phyloP scores from a whole-genome alignment of 2,113 vertebrate species.

The Cynopterus brachyotis region DNA sequence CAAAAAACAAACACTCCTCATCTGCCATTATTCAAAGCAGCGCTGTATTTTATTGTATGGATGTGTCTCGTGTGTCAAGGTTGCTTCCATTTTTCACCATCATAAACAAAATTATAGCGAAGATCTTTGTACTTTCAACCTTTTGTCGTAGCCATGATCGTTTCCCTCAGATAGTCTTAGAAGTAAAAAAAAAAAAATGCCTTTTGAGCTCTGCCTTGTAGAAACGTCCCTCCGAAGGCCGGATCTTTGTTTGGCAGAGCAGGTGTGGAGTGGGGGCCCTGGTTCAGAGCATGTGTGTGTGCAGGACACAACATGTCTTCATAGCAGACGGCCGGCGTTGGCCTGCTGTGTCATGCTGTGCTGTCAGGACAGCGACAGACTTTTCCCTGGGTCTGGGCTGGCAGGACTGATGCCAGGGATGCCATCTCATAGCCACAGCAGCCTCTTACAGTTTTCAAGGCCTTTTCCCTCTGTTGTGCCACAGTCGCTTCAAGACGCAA shows the following conservation, averaged over 20 bases:
- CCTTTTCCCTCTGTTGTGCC: not conserved
- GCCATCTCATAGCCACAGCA: not conserved
- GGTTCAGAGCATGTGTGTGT: not conserved
- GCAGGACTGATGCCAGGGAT: not conserved
- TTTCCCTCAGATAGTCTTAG: not conserved
- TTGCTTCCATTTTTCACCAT: not conserved
- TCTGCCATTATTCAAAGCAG: not conserved
- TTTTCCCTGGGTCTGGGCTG: not conserved
- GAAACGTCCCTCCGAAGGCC: not conserved
- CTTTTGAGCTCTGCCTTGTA: not conserved
- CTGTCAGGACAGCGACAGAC: not conserved
- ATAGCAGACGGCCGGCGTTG: not conserved
- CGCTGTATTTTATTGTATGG: not conserved
- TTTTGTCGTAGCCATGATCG: not conserved
- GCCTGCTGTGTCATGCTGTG: not conserved
- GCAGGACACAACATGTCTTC: not conserved
- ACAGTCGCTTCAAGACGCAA: not conserved
- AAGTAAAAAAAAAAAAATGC: not conserved
- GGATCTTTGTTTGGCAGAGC: not conserved
- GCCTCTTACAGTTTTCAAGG: not conserved
- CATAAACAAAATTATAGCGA: not conserved
- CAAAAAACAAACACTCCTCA: not conserved
- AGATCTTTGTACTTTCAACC: not conserved
- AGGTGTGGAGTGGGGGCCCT: not conserved
- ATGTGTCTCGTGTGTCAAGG: too few relatives aligned